Base-by-base conservation (phyloP, 2,888 invertebrate genomes). In the Ceraclea dissimilis region DNA sequence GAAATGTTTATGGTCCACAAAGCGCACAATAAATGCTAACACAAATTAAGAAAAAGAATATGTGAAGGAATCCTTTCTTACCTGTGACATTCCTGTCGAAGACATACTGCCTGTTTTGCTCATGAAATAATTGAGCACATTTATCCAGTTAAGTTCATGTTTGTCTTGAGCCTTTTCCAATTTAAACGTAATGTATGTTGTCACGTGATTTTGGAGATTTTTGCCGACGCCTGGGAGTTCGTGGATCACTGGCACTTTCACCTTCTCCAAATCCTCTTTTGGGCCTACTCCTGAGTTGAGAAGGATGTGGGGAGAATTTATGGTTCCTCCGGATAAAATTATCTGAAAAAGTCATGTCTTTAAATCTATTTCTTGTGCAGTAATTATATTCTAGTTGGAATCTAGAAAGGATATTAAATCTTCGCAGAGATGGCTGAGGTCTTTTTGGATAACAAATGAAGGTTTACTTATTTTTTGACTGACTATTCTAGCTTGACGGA, bases 151-250 rank as follows among this genome's bases (percentile, higher is more conserved):
- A 51, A 86, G 65, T 47, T 82, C 79, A 2, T 78, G 78, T 0
- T 71, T 67, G 46, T 79, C 76, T 0, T 76, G 74, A 44, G 76
- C 73, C 54, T 79, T 75, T 2, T 67, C 72, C 63, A 84, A 68
- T 0, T 73, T 72, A 65, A 79, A 85, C n/a, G 76, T 73, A 8
- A 86, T 61, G 5, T 72, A 73, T 31, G 82, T 81, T 1, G 85
- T 81, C 0, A 85, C 82, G 64, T 86, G 86, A 66, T 86, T 85
- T 57, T 84, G 84, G 1, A 86, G 69, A 65, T 86, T 86, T 65
- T 80, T 79, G 0, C 86, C 86, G 1, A 86, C 86, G 0, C 86
- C 86, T 0, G 83, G 84, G 18, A 85, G 69, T 60, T 85, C 78
- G 59, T 80, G 79, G 21, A 83, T 72, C 10, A 81, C 75, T 4